Conservation (phyloP, 2,888 invertebrate species). For the Notodonta ziczac region DNA sequence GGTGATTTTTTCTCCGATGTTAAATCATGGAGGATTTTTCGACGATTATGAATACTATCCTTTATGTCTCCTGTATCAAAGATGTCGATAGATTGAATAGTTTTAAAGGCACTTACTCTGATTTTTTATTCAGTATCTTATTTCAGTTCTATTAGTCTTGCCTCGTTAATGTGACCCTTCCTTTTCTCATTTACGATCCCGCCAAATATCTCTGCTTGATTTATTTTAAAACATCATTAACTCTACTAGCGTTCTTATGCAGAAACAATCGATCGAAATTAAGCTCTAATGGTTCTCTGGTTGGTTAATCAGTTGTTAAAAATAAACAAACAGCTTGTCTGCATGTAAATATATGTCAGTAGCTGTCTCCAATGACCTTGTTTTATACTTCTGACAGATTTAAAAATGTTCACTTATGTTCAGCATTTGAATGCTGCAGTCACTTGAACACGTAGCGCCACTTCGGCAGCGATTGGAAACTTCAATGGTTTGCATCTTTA, state of each 20-base stretch:
- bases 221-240: too few relatives aligned
- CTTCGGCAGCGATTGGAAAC: constrained; percentile 33
- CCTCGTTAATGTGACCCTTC: too few relatives aligned
- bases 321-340: not conserved
- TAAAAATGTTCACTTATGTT: not conserved
- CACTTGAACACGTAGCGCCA: constrained; percentile 56
- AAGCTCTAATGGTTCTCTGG: too few relatives aligned
- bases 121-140: too few relatives aligned
- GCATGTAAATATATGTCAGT: not conserved
- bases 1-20: constrained; percentile 1
- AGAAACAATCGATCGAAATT: too few relatives aligned
- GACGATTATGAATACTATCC: not conserved
- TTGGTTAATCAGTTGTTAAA: too few relatives aligned
- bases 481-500: constrained; percentile 1
- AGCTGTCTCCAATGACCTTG: constrained; percentile 3
- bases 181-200: too few relatives aligned
- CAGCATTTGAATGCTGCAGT: constrained; percentile 34
- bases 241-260: too few relatives aligned
- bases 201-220: too few relatives aligned
- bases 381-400: not conserved
- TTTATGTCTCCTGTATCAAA: not conserved
- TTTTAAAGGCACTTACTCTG: too few relatives aligned
- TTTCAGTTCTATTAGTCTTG: too few relatives aligned
- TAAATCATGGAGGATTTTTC: not conserved
- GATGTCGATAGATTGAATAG: not conserved